Evolutionary conservation across 2,797 vertebrate species (phyloP).

Genomic region (Sebastes oblongus): DNA sequence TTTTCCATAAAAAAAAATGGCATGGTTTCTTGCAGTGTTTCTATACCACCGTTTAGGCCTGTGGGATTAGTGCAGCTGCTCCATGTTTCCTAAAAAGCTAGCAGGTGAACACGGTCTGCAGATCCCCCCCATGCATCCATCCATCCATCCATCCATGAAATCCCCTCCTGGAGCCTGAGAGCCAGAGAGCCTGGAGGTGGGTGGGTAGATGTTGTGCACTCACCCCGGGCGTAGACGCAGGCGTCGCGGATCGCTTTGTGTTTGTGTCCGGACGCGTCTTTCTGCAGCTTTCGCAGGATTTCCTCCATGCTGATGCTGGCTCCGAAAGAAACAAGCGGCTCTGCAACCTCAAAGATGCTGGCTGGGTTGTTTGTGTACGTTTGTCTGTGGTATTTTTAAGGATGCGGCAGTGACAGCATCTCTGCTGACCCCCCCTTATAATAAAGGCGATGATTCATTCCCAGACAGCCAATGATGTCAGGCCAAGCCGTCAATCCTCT

Average conservation of each 20-base stretch:
- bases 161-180: neutral
- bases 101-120: neutral
- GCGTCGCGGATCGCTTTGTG: slow-evolving; percentile 91
- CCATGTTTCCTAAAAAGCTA: neutral
- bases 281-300: slow-evolving; percentile 90
- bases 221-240: slow-evolving; percentile 89
- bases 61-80: neutral
- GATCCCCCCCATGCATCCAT: neutral
- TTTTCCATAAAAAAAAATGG: neutral
- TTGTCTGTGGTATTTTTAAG: slow-evolving; percentile 8
- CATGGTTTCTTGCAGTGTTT: rapidly evolving
- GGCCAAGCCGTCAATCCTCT: slow-evolving; percentile 23
- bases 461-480: slow-evolving; percentile 60
- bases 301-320: slow-evolving; percentile 88
- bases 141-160: no score
- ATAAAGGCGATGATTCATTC: slow-evolving; percentile 75
- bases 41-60: neutral
- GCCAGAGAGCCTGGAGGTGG: no score
- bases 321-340: neutral
- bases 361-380: neutral
- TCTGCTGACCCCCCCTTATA: slow-evolving; percentile 3
- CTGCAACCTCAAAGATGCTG: neutral
- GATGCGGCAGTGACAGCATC: slow-evolving; percentile 65
- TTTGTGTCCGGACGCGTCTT: slow-evolving; percentile 92
- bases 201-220: slow-evolving; percentile 57